Percentiles rank a stretch among this genome's conserved stretches.
phyloP scores from a whole-genome alignment of 2,888 invertebrate species.

The Oegoconia quadripuncta region DNA sequence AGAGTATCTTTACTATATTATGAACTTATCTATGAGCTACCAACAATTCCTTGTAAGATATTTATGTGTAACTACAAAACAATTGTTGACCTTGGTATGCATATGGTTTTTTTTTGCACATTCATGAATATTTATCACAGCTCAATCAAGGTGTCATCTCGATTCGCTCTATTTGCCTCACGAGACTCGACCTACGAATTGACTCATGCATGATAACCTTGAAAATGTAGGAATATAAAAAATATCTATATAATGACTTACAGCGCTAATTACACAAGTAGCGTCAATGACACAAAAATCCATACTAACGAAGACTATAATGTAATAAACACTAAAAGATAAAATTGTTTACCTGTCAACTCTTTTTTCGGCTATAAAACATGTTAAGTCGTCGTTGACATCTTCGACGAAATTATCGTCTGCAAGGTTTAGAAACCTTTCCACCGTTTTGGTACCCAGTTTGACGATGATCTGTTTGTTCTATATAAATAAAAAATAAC shows the following conservation, averaged over 20 bases:
- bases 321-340: background rate
- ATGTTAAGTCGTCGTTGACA: conserved; percentile 74
- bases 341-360: conserved; percentile 74
- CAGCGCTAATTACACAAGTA: background rate
- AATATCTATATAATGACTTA: background rate
- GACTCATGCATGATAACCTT: conserved; percentile 62
- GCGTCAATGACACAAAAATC: background rate
- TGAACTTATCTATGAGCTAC: no score
- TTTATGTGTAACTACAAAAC: background rate
- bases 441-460: conserved; percentile 77
- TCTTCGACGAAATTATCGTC: conserved; percentile 72
- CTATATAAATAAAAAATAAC: conserved; percentile 41
- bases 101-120: conserved; percentile 30
- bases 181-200: conserved; percentile 43
- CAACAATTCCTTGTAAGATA: background rate
- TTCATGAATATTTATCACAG: conserved; percentile 44
- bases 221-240: conserved; percentile 35
- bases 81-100: background rate
- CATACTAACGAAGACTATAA: background rate
- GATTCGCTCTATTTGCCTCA: conserved; percentile 51
- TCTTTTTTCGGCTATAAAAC: conserved; percentile 66
- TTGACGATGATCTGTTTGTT: conserved; percentile 52
- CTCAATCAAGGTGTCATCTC: conserved; percentile 46
- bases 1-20: no score
- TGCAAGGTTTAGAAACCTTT: conserved; percentile 68